phyloP scores from a whole-genome alignment of 2,797 vertebrate species.

The Microchirus variegatus region DNA sequence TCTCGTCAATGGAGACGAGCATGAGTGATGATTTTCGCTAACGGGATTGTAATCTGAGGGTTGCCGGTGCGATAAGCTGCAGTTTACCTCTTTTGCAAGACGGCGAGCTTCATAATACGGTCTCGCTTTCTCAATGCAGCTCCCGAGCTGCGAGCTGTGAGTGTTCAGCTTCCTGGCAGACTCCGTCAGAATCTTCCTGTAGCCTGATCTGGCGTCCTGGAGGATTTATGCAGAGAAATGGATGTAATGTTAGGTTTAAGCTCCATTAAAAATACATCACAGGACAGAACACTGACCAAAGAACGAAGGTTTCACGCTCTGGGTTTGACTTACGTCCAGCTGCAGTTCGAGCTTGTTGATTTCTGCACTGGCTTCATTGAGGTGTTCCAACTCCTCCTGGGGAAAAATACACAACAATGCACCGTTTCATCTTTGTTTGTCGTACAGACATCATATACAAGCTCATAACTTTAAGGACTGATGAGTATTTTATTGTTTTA shows the following conservation, averaged over 20 bases:
- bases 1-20: no score
- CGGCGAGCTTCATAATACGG: conserved; percentile 94
- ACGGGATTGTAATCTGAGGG: no score
- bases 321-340: conserved; percentile 86
- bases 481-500: no score
- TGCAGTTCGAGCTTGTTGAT: conserved; percentile 92
- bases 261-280: no score
- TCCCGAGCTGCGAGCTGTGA: conserved; percentile 90
- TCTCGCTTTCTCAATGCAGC: conserved; percentile 92
- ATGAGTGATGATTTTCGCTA: no score
- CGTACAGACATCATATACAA: no score
- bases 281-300: no score
- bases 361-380: conserved; percentile 94
- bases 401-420: conserved; percentile 1
- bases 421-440: neutral
- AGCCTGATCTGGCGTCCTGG: conserved; percentile 91
- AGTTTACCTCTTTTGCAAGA: conserved; percentile 92
- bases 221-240: conserved; percentile 33
- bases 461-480: no score
- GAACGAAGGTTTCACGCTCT: neutral
- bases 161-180: conserved; percentile 91
- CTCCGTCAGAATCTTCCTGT: conserved; percentile 92
- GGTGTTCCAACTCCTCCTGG: conserved; percentile 92
- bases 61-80: no score
- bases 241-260: conserved; percentile 53